A percentile compares a stretch with the other conserved stretches of the same genome.
Conservation (phyloP, 2,113 vertebrate genomes). For the Isichthys henryi region DNA sequence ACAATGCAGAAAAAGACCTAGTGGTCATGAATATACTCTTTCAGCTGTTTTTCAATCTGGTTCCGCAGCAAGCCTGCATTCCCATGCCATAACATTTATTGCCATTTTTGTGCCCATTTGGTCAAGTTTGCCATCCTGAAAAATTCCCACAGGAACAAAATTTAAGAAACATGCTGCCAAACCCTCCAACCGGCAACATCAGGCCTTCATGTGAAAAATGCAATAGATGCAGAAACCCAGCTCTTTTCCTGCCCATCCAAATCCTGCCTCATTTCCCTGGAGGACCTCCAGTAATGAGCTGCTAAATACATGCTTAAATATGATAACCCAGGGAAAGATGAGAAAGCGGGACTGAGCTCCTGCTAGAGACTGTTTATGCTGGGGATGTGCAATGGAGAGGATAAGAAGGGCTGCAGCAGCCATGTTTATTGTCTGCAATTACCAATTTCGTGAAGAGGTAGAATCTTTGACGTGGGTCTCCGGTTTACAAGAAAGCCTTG, state of each 20-base stretch:
- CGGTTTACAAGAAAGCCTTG: slow-evolving; percentile 2
- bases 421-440: slow-evolving; percentile 11
- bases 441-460: neutral
- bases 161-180: neutral
- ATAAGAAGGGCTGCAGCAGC: neutral
- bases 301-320: neutral
- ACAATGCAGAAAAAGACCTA: neutral
- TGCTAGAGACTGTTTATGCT: neutral
- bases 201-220: neutral
- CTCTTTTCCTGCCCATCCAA: slow-evolving; percentile 1
- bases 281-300: neutral
- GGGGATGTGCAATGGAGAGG: neutral
- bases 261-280: slow-evolving; percentile 5
- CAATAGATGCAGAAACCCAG: neutral
- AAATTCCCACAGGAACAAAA: neutral
- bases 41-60: neutral
- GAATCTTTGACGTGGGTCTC: neutral
- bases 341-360: neutral
- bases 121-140: neutral
- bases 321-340: neutral
- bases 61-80: neutral
- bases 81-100: neutral
- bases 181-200: neutral
- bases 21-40: neutral
- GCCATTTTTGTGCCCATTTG: neutral